Base-by-base conservation (phyloP, 2,113 vertebrate genomes). In the Xiphophorus hellerii region DNA sequence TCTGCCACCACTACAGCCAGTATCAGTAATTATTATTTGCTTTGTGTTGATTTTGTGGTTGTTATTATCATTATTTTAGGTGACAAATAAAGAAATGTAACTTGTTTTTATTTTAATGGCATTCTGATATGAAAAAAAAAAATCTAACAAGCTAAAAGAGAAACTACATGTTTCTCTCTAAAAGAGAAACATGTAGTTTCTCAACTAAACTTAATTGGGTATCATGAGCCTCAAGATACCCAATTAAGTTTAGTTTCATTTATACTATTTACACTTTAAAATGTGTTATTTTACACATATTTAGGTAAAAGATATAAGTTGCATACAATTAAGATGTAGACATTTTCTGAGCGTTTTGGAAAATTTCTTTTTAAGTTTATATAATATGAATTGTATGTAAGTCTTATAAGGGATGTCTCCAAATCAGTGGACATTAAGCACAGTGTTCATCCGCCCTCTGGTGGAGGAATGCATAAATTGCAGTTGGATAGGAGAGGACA, bases 381-480 rank as follows among this genome's bases (percentile, higher is more conserved):
- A 22, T 42, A 42, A 15, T n/a, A 58, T 58, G 25, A n/a, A 63
- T 17, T 63, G 62, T 31, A 9, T 48, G 5, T 17, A 20, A 48
- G 10, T 63, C 8, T 31, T 71, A 30, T 27, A 22, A 58, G 20
- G 1, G 1, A 22, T 28, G 4, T 25, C 28, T 42, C 14, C 12
- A 73, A 54, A 62, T 44, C n/a, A 61, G 51, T 14, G 13, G 30
- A 17, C 14, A 30, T 17, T 15, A 31, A 62, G 29, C 62, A 58
- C 51, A 58, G 22, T n/a, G 5, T 63, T 20, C 62, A 61, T 0
- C 69, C 31, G 76, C 86, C 80, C 77, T 91, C 92, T 89, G 35
- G 83, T 80, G 92, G 87, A 63, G 6, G 5, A 11, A 0, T 42
- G 1, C 0, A 2, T 4, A 33, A 17, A 75, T 2, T 72, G 68